phyloP scores from a whole-genome alignment of 2,888 invertebrate genomes.

The Sturmia bella region DNA sequence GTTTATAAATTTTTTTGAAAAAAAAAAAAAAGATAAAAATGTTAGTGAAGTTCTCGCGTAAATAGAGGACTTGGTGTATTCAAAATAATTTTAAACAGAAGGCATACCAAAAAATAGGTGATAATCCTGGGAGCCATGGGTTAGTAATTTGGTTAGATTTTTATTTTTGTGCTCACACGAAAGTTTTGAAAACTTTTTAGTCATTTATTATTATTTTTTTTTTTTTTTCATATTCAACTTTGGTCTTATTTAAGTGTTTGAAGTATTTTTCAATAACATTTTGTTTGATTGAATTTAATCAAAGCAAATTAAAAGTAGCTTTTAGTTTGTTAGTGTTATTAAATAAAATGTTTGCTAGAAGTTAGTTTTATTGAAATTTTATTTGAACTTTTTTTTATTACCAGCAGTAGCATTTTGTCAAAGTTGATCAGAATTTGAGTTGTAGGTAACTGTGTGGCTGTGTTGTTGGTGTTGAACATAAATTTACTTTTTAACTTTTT shows the following conservation, averaged over 20 bases:
- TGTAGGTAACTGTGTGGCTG: background rate
- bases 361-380: conserved; percentile 19
- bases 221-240: conserved; percentile 9
- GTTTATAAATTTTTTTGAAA: too few species aligned
- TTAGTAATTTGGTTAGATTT: conserved; percentile 26
- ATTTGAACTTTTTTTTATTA: conserved; percentile 39
- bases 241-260: conserved; percentile 37
- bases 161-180: too few species aligned
- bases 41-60: too few species aligned
- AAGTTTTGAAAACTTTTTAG: too few species aligned
- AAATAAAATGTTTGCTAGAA: too few species aligned
- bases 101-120: conserved; percentile 78
- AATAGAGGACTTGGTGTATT: too few species aligned
- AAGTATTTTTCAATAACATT: background rate
- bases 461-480: background rate
- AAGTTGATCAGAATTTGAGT: conserved; percentile 41
- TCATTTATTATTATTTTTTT: conserved; percentile 19
- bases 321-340: too few species aligned
- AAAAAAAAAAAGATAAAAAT: too few species aligned
- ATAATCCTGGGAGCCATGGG: conserved; percentile 78
- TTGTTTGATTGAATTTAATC: conserved; percentile 58
- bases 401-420: conserved; percentile 60
- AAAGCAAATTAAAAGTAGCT: conserved; percentile 58
- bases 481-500: conserved; percentile 35
- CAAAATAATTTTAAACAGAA: conserved; percentile 7